Base-by-base conservation (phyloP, 2,113 vertebrate genomes). In the Antigone vipio region DNA sequence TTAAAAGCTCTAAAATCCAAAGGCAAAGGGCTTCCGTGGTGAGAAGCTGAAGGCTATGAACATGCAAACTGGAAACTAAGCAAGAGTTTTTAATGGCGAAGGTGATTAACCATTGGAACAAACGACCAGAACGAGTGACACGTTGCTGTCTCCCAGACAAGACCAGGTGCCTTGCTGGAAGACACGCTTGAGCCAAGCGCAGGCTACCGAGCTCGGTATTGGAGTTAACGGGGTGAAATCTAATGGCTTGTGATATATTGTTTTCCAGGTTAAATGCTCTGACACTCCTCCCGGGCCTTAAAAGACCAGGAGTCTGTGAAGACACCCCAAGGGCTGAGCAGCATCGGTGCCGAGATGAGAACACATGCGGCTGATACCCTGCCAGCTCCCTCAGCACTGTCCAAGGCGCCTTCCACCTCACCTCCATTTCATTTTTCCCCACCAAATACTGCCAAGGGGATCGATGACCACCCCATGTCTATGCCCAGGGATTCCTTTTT, bases 161-260 rank as follows among this genome's bases (percentile, higher is more conserved):
- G 50, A 77, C 34, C 85, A 26, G 49, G 20, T 34, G 78, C 74
- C 78, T 75, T 5, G 1, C 52, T 81, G 74, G 52, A 58, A 55
- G 60, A 21, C 3, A 3, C 0, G 4, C 78, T 69, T 40, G 21
- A 71, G 62, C 75, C 78, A 60, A 76, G 68, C 2, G 0, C 63
- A 20, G 56, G 75, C 32, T 32, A 38, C 52, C 1, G 1, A 76
- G 66, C 76, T 52, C 1, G 0, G 18, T 30, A 5, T 2, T n/a
- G 49, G 45, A 85, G 27, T 12, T 58, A 55, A 71, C 4, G 1
- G 32, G n/a, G 47, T 63, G 83, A 63, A 42, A 62, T 15, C 58
- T 55, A 55, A 86, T 6, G 22, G 32, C 17, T 58, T 14, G 22
- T 47, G 49, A 67, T 55, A n/a, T 2, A 5, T 19, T 16, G 5